Evolutionary conservation across 2,797 vertebrate species (phyloP).

Genomic region (Hypotaenidia philippensis): DNA sequence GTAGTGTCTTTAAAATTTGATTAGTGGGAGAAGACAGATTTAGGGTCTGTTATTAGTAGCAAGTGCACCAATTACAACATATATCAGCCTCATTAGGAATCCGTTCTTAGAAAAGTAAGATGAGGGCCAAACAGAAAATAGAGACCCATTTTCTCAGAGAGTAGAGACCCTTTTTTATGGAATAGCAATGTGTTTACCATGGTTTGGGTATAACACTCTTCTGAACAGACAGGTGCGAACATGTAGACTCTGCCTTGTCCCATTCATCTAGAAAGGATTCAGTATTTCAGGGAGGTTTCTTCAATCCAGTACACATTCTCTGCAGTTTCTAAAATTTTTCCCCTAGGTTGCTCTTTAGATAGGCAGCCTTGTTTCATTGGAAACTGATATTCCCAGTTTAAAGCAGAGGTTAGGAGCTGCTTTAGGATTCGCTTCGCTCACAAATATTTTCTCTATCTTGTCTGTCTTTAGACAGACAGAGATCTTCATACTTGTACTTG

Average conservation of each 20-base stretch:
- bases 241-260: neutral
- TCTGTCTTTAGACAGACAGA: neutral
- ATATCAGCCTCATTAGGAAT: neutral
- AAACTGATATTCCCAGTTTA: neutral
- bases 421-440: neutral
- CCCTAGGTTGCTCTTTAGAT: neutral
- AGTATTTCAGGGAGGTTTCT: neutral
- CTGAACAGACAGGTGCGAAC: neutral
- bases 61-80: neutral
- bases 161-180: neutral
- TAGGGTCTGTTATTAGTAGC: neutral
- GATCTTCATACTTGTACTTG: neutral
- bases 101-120: neutral
- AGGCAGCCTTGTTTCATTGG: neutral
- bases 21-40: neutral
- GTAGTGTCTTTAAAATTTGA: constrained; percentile 2
- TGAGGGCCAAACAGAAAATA: neutral
- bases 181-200: neutral
- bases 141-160: neutral
- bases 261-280: neutral
- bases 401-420: neutral
- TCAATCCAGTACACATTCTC: neutral
- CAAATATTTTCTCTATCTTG: neutral
- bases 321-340: neutral
- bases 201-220: neutral